These are phyloP conservation scores for Ostrea edulis DNA, from an alignment of 1,140 invertebrate species.

Conservation along the genomic window DNA sequence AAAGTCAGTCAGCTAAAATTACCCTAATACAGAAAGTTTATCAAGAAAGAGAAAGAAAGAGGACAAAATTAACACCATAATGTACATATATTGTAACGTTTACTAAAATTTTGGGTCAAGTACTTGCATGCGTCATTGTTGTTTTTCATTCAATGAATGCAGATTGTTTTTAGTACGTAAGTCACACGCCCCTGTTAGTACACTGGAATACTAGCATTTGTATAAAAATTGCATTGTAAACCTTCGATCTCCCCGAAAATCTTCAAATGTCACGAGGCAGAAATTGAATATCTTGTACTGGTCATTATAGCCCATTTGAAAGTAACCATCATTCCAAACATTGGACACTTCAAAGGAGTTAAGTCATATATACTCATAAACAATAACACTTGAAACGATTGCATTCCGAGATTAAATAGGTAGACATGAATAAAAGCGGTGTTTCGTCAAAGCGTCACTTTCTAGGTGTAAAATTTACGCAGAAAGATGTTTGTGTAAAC, in stretches of 20 bases:
- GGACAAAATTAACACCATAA: not conserved
- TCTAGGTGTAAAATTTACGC: not conserved
- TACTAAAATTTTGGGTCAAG: constrained; percentile 5
- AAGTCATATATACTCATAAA: constrained; percentile 1
- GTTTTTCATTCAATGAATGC: constrained; percentile 23
- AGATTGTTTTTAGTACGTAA: not conserved
- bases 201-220: not conserved
- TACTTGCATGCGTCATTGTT: not conserved
- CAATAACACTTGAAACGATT: constrained; percentile 5
- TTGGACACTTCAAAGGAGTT: constrained; percentile 13
- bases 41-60: too few relatives aligned
- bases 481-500: not conserved
- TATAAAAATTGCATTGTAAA: too few relatives aligned
- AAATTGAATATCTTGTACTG: not conserved
- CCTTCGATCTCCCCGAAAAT: too few relatives aligned
- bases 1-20: not conserved
- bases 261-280: not conserved
- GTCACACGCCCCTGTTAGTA: not conserved
- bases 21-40: not conserved
- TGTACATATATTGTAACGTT: not conserved
- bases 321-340: not conserved
- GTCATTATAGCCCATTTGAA: not conserved
- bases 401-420: not conserved
- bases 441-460: not conserved
- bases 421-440: not conserved